Evolutionary conservation across 2,888 invertebrate species (phyloP).

Genomic region (Microctonus aethiopoides): DNA sequence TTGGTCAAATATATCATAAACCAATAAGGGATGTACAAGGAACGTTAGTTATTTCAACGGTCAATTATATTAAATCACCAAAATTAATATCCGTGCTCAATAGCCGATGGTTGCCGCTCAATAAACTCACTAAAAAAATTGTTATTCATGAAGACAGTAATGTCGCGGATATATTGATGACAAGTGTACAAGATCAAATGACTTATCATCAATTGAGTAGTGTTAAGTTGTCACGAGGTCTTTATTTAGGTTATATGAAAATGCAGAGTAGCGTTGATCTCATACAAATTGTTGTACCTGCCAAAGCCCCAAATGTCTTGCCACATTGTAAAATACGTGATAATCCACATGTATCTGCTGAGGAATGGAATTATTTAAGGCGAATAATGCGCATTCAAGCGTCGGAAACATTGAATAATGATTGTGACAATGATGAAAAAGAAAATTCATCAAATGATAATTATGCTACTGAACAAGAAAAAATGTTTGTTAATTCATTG

Average conservation of each 20-base stretch:
- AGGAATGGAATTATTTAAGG: constrained; percentile 95
- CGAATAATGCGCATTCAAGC: constrained; percentile 61
- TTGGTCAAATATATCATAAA: constrained; percentile 94
- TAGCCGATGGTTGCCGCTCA: constrained; percentile 91
- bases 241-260: constrained; percentile 96
- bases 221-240: constrained; percentile 84
- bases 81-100: constrained; percentile 91
- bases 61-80: constrained; percentile 82
- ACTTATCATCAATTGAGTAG: constrained; percentile 83
- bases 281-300: constrained; percentile 91
- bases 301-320: constrained; percentile 92
- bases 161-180: constrained; percentile 86
- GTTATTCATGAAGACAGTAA: constrained; percentile 79
- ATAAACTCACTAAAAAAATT: constrained; percentile 84
- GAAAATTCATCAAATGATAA: constrained; percentile 58
- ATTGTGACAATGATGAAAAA: constrained; percentile 51
- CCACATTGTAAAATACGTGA: constrained; percentile 94
- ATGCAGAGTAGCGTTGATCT: constrained; percentile 96
- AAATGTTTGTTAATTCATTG: constrained; percentile 82
- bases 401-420: constrained; percentile 63
- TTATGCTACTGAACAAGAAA: constrained; percentile 78
- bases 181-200: constrained; percentile 85
- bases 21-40: constrained; percentile 90
- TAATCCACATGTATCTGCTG: constrained; percentile 95
- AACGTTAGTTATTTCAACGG: constrained; percentile 89